Percentiles rank a stretch among this genome's conserved stretches.
These are phyloP conservation scores for Pachycephala philippinensis DNA, from an alignment of 2,113 vertebrate genomes.

Conservation along the genomic window DNA sequence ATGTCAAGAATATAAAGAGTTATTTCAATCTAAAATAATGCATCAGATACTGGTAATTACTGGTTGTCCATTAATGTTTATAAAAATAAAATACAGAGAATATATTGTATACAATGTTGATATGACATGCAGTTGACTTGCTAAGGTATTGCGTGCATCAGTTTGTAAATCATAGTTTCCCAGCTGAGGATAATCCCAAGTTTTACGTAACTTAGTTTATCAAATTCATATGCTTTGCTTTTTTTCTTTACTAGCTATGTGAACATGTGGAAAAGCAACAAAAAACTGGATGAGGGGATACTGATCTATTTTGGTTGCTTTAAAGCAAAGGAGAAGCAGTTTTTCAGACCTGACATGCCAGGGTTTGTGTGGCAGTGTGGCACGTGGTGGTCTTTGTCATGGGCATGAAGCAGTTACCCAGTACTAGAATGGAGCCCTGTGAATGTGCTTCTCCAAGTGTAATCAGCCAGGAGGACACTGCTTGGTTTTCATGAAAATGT, in stretches of 20 bases:
- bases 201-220: not conserved
- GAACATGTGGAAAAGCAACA: not conserved
- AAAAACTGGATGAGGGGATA: not conserved
- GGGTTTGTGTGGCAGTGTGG: not conserved
- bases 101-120: not conserved
- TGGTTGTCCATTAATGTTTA: not conserved
- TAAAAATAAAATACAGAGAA: not conserved
- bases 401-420: not conserved
- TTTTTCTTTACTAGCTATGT: not conserved
- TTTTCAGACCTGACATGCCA: not conserved
- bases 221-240: not conserved
- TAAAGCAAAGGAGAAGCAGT: not conserved
- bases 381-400: rapidly evolving
- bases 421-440: not conserved
- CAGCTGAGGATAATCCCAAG: not conserved
- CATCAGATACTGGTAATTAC: not conserved
- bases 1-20: not conserved
- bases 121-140: not conserved
- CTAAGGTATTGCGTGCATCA: not conserved
- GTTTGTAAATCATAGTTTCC: not conserved
- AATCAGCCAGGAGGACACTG: not conserved
- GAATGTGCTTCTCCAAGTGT: not conserved
- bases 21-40: not conserved
- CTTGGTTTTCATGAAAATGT: not conserved
- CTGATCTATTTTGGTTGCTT: not conserved